Base-by-base conservation (phyloP, 2,888 invertebrate species). In the Morinoia aosen region DNA sequence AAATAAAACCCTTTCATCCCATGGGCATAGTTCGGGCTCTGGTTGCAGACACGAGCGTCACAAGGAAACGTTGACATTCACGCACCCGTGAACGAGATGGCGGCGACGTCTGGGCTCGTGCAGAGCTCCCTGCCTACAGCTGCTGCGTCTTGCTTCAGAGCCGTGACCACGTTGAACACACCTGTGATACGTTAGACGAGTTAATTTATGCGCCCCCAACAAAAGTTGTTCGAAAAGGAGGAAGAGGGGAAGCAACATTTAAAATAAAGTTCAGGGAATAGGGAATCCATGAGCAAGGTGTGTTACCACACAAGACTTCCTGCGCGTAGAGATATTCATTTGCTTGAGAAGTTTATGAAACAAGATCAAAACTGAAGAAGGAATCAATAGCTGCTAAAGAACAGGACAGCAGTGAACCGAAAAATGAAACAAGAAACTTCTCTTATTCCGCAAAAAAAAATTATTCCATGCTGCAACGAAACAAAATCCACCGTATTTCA, bases 81-180 rank as follows among this genome's bases (percentile, higher is more conserved):
- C 95, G 88, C 88, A 93, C 99, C 99, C 10, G 99, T 99, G 97
- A 99, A 99, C 10, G 99, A 99, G 96, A 99, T 98, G 88, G 98
- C 99, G 94, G 98, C 98, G 88, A 99, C 98, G 97, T 98, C 98
- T 11, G 98, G 98, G 97, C 98, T 98, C 97, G 98, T 98, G 97
- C 99, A 99, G 95, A 99, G 97, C 40, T 98, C 98, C 97, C 98
- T 98, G 0, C 99, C 99, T 96, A 99, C 98, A 4, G 97, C 97
- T 0, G 98, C 97, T 0, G 99, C 98, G 97, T 99, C 98, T 95
- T 98, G 97, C 94, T 98, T 98, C 95, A 98, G 98, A 96, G 98
- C 97, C 33, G 99, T 99, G 0, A 99, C 97, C 14, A 99, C 98
- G 97, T 99, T 99, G 64, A 99, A 97, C 0, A 99, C 99, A 33